Conservation (phyloP, 2,888 invertebrate species). For the Microplitis deprimator region DNA sequence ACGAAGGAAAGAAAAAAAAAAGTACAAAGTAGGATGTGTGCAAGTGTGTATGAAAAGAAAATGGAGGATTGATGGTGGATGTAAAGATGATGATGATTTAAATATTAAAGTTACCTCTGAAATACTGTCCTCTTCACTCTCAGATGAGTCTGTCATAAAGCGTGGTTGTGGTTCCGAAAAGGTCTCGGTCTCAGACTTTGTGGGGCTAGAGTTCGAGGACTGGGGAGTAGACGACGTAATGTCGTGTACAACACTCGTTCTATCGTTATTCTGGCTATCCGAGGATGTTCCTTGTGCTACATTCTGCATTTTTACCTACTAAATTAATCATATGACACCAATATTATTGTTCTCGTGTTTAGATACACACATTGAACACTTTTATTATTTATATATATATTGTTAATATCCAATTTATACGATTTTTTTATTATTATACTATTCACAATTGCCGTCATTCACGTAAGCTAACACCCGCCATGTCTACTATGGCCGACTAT, state of each 20-base stretch:
- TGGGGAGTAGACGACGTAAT: conserved; percentile 81
- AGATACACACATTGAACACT: conserved; percentile 65
- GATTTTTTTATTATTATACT: conserved; percentile 45
- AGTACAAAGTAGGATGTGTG: conserved; percentile 14
- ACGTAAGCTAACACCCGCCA: conserved; percentile 78
- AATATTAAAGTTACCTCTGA: conserved; percentile 83
- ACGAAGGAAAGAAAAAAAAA: conserved; percentile 15
- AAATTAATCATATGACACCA: conserved; percentile 73
- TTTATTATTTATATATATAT: conserved; percentile 13
- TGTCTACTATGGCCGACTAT: conserved; percentile 81
- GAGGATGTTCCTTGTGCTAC: conserved; percentile 83
- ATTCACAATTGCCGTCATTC: conserved; percentile 71
- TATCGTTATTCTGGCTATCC: conserved; percentile 81
- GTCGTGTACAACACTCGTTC: conserved; percentile 73
- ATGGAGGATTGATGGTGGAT: conserved; percentile 36
- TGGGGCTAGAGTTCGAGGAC: conserved; percentile 87
- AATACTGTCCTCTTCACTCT: conserved; percentile 96
- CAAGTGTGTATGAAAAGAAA: conserved; percentile 17
- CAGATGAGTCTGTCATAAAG: conserved; percentile 94
- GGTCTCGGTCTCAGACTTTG: conserved; percentile 86
- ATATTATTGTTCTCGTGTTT: conserved; percentile 64
- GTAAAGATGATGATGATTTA: conserved; percentile 52
- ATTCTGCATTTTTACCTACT: conserved; percentile 92
- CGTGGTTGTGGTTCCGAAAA: conserved; percentile 87
- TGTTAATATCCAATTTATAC: conserved; percentile 19